Percentiles rank a stretch among this genome's conserved stretches.
These are phyloP conservation scores for Entosphenus tridentatus DNA, from an alignment of 2,113 vertebrate genomes.

Conservation along the genomic window DNA sequence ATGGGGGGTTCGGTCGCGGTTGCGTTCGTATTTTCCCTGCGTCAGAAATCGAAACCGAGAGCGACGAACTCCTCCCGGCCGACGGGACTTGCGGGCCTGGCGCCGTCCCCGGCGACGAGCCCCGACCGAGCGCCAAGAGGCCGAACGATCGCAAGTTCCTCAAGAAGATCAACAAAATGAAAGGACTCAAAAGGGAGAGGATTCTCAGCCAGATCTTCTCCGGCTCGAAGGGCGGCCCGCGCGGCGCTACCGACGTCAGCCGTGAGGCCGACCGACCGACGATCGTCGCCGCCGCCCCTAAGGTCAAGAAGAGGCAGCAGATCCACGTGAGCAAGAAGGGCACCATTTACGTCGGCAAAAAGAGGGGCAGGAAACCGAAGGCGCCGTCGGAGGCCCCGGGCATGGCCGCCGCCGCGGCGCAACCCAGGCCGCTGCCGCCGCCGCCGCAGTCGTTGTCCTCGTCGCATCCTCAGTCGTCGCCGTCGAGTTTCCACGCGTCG, in stretches of 20 bases:
- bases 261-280: slow-evolving; percentile 13
- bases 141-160: slow-evolving; percentile 18
- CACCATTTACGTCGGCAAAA: slow-evolving; percentile 96
- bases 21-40: too few relatives aligned
- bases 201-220: slow-evolving; percentile 51
- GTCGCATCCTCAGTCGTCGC: too few relatives aligned
- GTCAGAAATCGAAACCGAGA: too few relatives aligned
- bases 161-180: slow-evolving; percentile 90
- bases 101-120: too few relatives aligned
- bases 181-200: slow-evolving; percentile 69
- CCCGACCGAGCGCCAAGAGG: too few relatives aligned
- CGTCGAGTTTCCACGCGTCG: too few relatives aligned
- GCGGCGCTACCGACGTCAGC: too few relatives aligned
- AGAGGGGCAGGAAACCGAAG: slow-evolving; percentile 81
- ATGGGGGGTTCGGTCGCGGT: too few relatives aligned
- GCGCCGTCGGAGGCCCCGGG: slow-evolving; percentile 12
- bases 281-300: slow-evolving; percentile 60
- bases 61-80: too few relatives aligned
- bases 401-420: not conserved
- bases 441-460: too few relatives aligned
- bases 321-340: slow-evolving; percentile 97
- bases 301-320: slow-evolving; percentile 66
- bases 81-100: too few relatives aligned
- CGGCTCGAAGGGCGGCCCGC: slow-evolving; percentile 6
- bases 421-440: too few relatives aligned